Evolutionary conservation across 1,140 invertebrate species (phyloP).

Genomic region (Tetramorium alpestre): DNA sequence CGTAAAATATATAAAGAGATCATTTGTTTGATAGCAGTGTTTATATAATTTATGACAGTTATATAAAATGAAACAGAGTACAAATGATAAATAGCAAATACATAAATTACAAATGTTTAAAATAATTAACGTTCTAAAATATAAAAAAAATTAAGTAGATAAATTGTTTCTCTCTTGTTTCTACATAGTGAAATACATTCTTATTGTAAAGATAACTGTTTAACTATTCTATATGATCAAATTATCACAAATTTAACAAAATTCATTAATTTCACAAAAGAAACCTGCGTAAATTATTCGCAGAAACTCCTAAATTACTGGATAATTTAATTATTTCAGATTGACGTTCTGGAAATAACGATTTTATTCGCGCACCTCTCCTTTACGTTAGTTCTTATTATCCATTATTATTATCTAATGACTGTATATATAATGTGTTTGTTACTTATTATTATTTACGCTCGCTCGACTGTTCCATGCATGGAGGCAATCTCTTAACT

Average conservation of each 20-base stretch:
- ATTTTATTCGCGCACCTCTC: background rate
- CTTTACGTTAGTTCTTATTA: background rate
- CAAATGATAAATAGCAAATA: slow-evolving; percentile 12
- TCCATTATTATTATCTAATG: slow-evolving; percentile 22
- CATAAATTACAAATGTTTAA: background rate
- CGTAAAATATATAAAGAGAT: background rate
- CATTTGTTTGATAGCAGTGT: slow-evolving; percentile 7
- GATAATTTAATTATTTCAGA: background rate
- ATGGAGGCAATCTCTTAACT: slow-evolving; percentile 75
- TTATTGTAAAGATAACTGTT: background rate
- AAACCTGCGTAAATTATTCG: slow-evolving; percentile 11
- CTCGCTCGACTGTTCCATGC: slow-evolving; percentile 74
- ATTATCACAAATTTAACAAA: background rate
- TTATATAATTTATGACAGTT: slow-evolving; percentile 32
- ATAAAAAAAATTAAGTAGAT: background rate
- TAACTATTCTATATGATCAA: background rate
- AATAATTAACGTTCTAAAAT: background rate
- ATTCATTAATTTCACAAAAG: background rate
- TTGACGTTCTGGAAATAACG: background rate
- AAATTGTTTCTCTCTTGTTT: background rate
- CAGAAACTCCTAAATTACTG: background rate
- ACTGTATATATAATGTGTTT: slow-evolving; percentile 8
- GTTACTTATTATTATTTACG: slow-evolving; percentile 37
- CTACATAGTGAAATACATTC: background rate
- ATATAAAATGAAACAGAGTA: background rate